Base-by-base conservation (phyloP, 2,113 vertebrate species). In the Mirza zaza region DNA sequence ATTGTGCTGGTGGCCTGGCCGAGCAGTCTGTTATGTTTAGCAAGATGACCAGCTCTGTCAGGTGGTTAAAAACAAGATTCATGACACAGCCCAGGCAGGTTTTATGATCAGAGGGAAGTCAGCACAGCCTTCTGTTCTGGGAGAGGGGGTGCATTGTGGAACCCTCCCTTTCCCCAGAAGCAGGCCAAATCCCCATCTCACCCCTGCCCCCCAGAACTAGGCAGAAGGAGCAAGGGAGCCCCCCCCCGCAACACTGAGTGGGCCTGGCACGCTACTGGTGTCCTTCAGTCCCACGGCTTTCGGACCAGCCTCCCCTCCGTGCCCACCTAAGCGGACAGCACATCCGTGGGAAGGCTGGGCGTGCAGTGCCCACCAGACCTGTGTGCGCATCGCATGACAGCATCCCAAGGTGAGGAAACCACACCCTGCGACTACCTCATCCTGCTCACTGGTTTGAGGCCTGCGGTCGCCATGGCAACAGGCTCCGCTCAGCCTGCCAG, bases 401-500 rank as follows among this genome's bases (percentile, higher is more conserved):
- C 76, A 84, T 61, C 90, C n/a, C 75, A 71, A 82, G 96, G 95
- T 84, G 17, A 76, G 91, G 89, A 94, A 87, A 84, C 94, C 96
- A 95, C 96, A 95, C 97, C 96, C 87, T 34, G 50, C 3, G 0
- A 91, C 95, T 89, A 89, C 96, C 84, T 79, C 95, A 77, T 90
- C 96, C 76, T 97, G 67, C 91, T 73, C 87, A n/a, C 86, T 90
- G 96, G 76, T 88, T 94, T 94, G 96, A 96, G 91, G 96, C 93
- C 95, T 39, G 59, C 81, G 76, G 96, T 98, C 97, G 90, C 98
- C 97, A 98, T 97, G 97, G 98, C 96, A 98, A 98, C 98, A 95
- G 97, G 95, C 95, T 98, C 97, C 5, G 32, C 87, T 96, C 94
- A 95, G 95, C 90, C 91, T 96, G 93, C 97, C 93, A 95, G 95